Base-by-base conservation (phyloP, 2,113 vertebrate genomes). In the Pungitius pungitius region DNA sequence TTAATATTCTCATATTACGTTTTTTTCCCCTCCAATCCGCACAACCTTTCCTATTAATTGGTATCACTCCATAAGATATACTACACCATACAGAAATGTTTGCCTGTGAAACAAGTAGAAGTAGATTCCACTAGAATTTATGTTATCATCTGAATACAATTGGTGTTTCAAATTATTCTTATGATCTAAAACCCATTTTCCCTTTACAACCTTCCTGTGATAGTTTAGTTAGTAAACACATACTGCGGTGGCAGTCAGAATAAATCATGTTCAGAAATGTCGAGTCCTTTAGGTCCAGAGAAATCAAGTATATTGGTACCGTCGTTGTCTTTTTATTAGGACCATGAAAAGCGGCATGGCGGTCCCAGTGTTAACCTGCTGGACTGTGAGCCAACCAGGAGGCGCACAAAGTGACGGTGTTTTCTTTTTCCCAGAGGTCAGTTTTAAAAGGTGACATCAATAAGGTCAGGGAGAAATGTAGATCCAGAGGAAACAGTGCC, bases 401-500 rank as follows among this genome's bases (percentile, higher is more conserved):
- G 86, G 84, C 82, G 90, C 89, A 90, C 90, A 39, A 43, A 12
- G 64, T 57, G 39, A 27, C 49, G 18, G 27, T 59, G 55, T 69
- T 69, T 69, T 47, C n/a, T 18, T 67, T 81, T 69, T 47, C 24
- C 63, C 66, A 15, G 42, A 67, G 72, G 59, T 60, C 33, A 57
- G 60, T 70, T 60, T 62, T 51, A 64, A 78, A 77, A 77, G 75
- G 55, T 87, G 69, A 85, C 73, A 73, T 55, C 37, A 71, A 76
- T n/a, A 82, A 72, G 63, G 78, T 80, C 78, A 84, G 49, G 27
- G 22, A 71, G 51, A 33, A 70, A 70, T 66, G 58, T 54, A 57
- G 56, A 81, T 75, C n/a, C 30, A 58, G 42, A 69, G 74, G 75
- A 80, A 73, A 62, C 66, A 49, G 78, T 6, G 1, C 67, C 42